Conservation (phyloP, 2,113 vertebrate genomes). For the Trogon melanurus region DNA sequence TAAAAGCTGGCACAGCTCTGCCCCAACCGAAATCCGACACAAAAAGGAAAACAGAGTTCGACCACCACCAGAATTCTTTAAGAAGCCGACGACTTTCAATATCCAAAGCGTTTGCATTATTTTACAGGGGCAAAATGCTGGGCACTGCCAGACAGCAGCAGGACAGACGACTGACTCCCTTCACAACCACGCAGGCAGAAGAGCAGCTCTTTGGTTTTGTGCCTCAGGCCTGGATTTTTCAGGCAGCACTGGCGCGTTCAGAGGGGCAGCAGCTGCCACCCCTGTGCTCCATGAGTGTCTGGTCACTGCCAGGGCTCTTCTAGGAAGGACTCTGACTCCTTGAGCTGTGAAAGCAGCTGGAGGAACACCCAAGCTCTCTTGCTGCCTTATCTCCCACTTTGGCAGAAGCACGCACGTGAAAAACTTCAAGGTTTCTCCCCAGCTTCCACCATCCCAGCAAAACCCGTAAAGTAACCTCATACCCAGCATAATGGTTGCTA, state of each 20-base stretch:
- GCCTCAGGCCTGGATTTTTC: background rate
- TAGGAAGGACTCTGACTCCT: background rate
- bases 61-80: background rate
- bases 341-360: slow-evolving; percentile 41
- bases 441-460: background rate
- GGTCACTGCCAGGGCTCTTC: background rate
- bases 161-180: background rate
- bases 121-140: accelerated
- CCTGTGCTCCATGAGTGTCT: background rate
- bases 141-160: accelerated
- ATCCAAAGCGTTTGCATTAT: accelerated
- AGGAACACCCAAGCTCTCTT: background rate
- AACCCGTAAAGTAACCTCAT: accelerated
- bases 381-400: background rate
- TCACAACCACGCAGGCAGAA: background rate
- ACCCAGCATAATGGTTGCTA: background rate
- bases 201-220: background rate
- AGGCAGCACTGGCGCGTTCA: background rate
- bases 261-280: slow-evolving; percentile 5
- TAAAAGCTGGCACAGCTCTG: background rate
- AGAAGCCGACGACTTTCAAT: accelerated
- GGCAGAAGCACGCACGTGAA: accelerated
- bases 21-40: background rate
- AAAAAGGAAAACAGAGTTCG: background rate
- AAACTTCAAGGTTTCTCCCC: background rate